Conservation (phyloP, 92 coral and sea anemone genomes). For the Palythoa grandis region DNA sequence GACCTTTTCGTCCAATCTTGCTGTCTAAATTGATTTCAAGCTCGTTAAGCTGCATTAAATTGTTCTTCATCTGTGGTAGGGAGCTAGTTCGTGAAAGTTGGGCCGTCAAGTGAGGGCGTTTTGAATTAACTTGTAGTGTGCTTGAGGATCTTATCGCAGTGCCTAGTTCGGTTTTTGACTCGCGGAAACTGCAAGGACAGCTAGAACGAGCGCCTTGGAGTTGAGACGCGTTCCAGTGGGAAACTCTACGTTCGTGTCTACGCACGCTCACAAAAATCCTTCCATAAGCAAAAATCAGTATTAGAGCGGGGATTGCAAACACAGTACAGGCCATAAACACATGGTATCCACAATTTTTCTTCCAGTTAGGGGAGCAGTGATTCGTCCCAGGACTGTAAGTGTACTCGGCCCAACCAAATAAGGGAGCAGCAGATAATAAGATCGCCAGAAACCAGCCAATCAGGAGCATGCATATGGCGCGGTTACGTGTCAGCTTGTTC, state of each 20-base stretch:
- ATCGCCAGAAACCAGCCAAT: slow-evolving; percentile 68
- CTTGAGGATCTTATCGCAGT: not conserved
- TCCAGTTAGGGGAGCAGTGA: slow-evolving; percentile 89
- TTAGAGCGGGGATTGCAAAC: slow-evolving; percentile 76
- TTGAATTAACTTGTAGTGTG: not conserved
- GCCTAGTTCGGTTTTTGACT: not conserved
- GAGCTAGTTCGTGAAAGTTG: slow-evolving; percentile 22
- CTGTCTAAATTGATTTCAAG: not conserved
- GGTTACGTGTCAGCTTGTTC: slow-evolving; percentile 66
- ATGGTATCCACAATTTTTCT: slow-evolving; percentile 73
- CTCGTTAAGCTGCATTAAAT: not conserved
- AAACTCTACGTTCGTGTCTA: slow-evolving; percentile 70
- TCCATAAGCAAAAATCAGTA: slow-evolving; percentile 78
- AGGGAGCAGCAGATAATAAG: slow-evolving; percentile 68
- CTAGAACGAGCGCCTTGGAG: not conserved
- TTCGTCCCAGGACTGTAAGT: slow-evolving; percentile 77
- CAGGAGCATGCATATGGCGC: slow-evolving; percentile 67
- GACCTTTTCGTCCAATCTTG: not conserved
- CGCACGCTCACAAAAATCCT: slow-evolving; percentile 79
- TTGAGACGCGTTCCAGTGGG: slow-evolving; percentile 61
- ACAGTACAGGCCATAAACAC: slow-evolving; percentile 69
- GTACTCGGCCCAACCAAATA: slow-evolving; percentile 70
- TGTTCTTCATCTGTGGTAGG: slow-evolving; percentile 31
- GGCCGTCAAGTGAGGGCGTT: not conserved
- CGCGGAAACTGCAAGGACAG: not conserved